phyloP scores from a whole-genome alignment of 1,140 invertebrate genomes.

The Bathynomus jamesi region DNA sequence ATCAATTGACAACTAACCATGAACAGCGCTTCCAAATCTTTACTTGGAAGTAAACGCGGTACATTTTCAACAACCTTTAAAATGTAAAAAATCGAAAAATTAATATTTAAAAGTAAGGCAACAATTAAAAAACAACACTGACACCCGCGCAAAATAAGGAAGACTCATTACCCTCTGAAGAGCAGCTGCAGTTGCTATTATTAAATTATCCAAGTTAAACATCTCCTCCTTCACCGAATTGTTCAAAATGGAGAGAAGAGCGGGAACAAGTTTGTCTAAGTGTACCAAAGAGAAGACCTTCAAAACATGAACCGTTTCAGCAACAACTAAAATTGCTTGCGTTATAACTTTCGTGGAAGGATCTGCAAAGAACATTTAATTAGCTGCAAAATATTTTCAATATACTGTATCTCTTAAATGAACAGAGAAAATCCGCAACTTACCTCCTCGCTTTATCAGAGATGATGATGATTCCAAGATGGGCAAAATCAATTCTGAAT shows the following conservation, averaged over 20 bases:
- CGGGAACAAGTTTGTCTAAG: not conserved
- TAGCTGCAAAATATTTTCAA: too few species aligned
- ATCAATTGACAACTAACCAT: not conserved
- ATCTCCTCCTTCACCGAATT: not conserved
- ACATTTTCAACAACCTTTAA: not conserved
- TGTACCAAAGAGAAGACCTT: not conserved
- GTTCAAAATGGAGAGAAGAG: not conserved
- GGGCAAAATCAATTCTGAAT: not conserved
- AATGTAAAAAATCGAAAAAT: not conserved
- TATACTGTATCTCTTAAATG: too few species aligned
- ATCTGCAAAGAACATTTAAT: not conserved
- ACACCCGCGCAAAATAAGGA: too few species aligned
- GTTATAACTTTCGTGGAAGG: not conserved
- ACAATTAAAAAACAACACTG: too few species aligned
- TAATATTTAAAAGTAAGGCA: not conserved
- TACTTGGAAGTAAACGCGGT: not conserved
- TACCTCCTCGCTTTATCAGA: not conserved
- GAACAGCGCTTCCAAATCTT: not conserved
- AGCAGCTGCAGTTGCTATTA: not conserved
- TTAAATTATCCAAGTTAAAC: not conserved
- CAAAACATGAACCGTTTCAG: not conserved
- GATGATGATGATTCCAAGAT: not conserved
- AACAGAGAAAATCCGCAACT: not conserved
- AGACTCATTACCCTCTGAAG: not conserved
- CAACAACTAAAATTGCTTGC: not conserved